A percentile compares a stretch with the other conserved stretches of the same genome.
Evolutionary conservation across 2,888 invertebrate species (phyloP).

Genomic region (Zootermopsis nevadensis): DNA sequence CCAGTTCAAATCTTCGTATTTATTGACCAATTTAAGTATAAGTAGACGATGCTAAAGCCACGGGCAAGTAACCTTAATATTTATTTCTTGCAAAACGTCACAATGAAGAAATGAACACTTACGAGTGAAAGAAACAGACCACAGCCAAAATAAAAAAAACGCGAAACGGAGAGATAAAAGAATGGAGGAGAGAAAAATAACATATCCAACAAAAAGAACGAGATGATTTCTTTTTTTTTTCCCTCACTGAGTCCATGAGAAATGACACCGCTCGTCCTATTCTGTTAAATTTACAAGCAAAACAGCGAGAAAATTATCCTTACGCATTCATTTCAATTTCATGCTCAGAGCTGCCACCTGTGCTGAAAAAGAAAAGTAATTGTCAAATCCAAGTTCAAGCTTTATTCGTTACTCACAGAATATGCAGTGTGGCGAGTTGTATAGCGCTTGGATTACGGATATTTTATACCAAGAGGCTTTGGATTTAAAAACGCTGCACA

Average conservation of each 20-base stretch:
- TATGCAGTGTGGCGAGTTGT: constrained; percentile 20
- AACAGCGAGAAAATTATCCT: constrained; percentile 41
- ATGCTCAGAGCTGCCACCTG: constrained; percentile 27
- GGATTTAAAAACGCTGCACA: constrained; percentile 29
- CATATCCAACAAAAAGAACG: not conserved
- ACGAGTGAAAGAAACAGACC: not conserved
- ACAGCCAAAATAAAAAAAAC: not conserved
- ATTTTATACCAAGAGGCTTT: constrained; percentile 29
- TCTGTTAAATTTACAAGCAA: constrained; percentile 39
- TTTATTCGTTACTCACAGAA: constrained; percentile 26
- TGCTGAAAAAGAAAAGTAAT: constrained; percentile 28
- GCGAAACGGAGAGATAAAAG: not conserved
- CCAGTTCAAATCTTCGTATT: not conserved
- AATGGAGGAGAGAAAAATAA: not conserved
- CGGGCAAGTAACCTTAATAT: not conserved
- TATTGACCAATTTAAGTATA: not conserved
- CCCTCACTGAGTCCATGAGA: constrained; percentile 33
- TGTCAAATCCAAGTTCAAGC: constrained; percentile 25
- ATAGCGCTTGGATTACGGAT: constrained; percentile 3
- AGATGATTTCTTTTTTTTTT: not conserved
- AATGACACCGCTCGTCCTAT: constrained; percentile 28
- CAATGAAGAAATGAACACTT: not conserved
- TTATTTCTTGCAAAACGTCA: not conserved
- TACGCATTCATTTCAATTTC: constrained; percentile 40
- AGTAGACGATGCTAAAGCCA: too few relatives aligned